phyloP scores from a whole-genome alignment of 2,113 vertebrate genomes.

The Potamarius usumacintae region DNA sequence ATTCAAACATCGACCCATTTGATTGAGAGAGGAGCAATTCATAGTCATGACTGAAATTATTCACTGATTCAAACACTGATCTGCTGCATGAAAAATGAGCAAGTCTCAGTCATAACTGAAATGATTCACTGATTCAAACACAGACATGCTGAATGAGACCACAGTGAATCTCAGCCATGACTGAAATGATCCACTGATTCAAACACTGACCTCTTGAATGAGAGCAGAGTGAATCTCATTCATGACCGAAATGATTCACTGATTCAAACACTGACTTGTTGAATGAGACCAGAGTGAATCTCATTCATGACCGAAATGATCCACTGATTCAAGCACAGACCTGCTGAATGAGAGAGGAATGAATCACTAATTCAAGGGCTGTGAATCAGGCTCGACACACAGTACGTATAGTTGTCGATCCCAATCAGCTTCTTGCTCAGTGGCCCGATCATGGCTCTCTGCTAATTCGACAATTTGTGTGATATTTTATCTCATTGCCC shows the following conservation, averaged over 20 bases:
- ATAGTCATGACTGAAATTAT: background rate
- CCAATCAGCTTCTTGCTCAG: background rate
- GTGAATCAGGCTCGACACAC: background rate
- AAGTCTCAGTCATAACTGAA: background rate
- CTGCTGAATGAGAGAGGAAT: background rate
- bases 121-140: background rate
- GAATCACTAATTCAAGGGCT: background rate
- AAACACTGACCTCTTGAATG: background rate
- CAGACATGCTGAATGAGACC: background rate
- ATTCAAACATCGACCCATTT: background rate
- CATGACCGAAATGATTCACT: background rate
- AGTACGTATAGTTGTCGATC: background rate
- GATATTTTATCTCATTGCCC: slow-evolving; percentile 27
- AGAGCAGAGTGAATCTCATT: background rate
- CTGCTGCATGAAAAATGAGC: no score
- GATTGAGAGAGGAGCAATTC: background rate
- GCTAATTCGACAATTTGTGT: background rate
- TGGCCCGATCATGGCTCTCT: background rate
- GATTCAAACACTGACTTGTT: background rate
- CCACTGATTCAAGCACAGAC: background rate
- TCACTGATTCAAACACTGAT: background rate
- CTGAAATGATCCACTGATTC: background rate
- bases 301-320: background rate
- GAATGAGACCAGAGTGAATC: background rate
- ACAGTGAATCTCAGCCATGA: background rate